Base-by-base conservation (phyloP, 1,140 invertebrate species). In the Reticulitermes speratus region DNA sequence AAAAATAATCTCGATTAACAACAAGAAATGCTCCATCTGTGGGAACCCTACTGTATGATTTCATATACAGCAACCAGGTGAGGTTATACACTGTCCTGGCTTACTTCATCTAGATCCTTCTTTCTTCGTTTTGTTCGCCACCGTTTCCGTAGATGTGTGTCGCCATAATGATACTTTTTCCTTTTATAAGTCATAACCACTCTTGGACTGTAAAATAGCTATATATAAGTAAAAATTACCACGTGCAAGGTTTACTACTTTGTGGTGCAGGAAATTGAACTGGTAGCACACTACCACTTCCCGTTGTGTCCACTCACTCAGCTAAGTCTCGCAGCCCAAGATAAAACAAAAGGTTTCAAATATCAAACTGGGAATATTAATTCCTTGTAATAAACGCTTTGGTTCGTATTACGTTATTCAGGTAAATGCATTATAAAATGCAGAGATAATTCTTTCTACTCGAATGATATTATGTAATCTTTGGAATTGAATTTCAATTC, bases 91-190 rank as follows among this genome's bases (percentile, higher is more conserved):
- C 25, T 19, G 21, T 44, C 59, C 44, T 23, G 30, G 87, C 88
- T 88, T 90, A 96, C 95, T 92, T 96, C 92, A 89, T 97, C 96
- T 44, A 97, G 93, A 92, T 97, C 96, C 89, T 95, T 95, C 11
- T 92, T 95, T 87, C 95, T 94, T 88, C 95, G 94, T 87, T 94
- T 94, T 30, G 96, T 94, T 90, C 94, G 93, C 93, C 94, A 96
- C 44, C 94, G 92, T 88, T 94, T 95, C 90, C 95, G 95, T 86
- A 96, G 91, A 90, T 86, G 75, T 48, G 75, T 86, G n/a, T 86
- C 85, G 21, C 81, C 52, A n/a, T 82, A 48, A 38, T 96, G 95
- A 90, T 95, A 94, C 89, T 96, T 96, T 90, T 94, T 96, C 82
- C 95, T 93, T 90, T 94, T 95, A 87, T 95, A 95, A 87, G 91